Evolutionary conservation across 2,888 invertebrate species (phyloP).

Genomic region (Trissolcus japonicus): DNA sequence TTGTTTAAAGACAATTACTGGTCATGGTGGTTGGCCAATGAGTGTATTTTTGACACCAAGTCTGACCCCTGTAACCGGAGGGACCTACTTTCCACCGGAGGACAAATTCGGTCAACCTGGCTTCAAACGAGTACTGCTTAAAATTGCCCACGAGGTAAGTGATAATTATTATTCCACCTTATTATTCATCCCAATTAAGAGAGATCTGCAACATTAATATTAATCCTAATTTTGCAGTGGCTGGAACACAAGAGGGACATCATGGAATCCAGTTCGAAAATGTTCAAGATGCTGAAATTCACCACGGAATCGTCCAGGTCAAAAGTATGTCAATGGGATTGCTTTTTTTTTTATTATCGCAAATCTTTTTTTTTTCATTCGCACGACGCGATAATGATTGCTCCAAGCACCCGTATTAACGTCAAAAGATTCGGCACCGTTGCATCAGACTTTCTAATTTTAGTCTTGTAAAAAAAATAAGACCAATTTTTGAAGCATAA

Average conservation of each 20-base stretch:
- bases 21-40: constrained; percentile 96
- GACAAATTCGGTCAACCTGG: constrained; percentile 89
- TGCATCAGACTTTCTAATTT: constrained; percentile 1
- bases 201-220: background rate
- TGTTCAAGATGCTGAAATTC: constrained; percentile 74
- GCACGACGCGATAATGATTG: background rate
- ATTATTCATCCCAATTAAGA: constrained; percentile 2
- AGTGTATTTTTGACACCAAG: constrained; percentile 95
- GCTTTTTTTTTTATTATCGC: constrained; percentile 15
- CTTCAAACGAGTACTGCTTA: constrained; percentile 86
- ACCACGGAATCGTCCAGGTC: constrained; percentile 45
- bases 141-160: constrained; percentile 82
- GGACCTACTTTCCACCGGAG: constrained; percentile 95
- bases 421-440: background rate
- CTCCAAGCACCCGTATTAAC: background rate
- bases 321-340: constrained; percentile 31
- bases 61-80: constrained; percentile 90
- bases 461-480: background rate
- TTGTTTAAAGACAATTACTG: constrained; percentile 77
- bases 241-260: constrained; percentile 63
- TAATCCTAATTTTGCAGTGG: constrained; percentile 58
- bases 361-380: background rate
- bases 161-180: background rate
- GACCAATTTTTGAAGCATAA: background rate
- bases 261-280: constrained; percentile 79